These are phyloP conservation scores for Cryptus armator DNA, from an alignment of 2,888 invertebrate genomes.

Conservation along the genomic window DNA sequence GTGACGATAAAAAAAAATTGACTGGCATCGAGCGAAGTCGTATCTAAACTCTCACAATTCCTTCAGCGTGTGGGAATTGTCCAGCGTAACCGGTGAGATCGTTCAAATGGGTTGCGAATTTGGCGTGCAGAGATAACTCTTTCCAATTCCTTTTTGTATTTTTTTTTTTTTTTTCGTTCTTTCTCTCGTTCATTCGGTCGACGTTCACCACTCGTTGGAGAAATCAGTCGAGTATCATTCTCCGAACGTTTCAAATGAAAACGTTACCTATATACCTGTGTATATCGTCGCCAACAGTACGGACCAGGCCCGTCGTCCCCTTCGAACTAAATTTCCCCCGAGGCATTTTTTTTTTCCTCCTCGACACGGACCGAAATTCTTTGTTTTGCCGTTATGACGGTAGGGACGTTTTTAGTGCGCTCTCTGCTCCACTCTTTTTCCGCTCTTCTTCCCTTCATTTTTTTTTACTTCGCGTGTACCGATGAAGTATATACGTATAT, in stretches of 20 bases:
- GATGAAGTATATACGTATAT: constrained; percentile 1
- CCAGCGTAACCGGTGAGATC: constrained; percentile 1
- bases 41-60: neutral
- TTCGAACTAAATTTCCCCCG: constrained; percentile 61
- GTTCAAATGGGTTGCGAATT: neutral
- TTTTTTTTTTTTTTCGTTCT: neutral
- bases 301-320: constrained; percentile 14
- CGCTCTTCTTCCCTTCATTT: constrained; percentile 25
- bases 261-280: constrained; percentile 6
- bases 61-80: neutral
- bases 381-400: constrained; percentile 57
- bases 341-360: constrained; percentile 46
- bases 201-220: neutral
- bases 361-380: constrained; percentile 52
- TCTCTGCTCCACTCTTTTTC: constrained; percentile 42
- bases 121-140: constrained; percentile 6
- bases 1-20: too few relatives aligned
- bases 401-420: constrained; percentile 48
- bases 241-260: neutral
- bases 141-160: neutral
- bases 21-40: too few relatives aligned
- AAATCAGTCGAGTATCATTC: constrained; percentile 49
- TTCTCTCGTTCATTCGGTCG: neutral
- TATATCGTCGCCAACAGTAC: constrained; percentile 4
- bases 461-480: constrained; percentile 17